Conservation (phyloP, 1,140 invertebrate genomes). For the Drosophila littoralis region DNA sequence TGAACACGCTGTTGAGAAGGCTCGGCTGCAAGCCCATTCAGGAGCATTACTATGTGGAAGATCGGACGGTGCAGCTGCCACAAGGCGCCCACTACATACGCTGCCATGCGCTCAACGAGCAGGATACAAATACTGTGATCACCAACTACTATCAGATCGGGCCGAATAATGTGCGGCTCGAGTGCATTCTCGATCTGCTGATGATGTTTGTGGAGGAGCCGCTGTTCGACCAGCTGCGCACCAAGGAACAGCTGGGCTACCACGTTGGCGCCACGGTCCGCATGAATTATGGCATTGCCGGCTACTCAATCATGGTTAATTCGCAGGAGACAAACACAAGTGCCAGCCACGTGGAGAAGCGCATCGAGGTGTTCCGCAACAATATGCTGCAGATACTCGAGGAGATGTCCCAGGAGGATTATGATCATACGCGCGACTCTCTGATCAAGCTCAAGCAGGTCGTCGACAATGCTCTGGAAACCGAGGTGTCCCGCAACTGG, state of each 20-base stretch:
- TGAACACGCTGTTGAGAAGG: slow-evolving; percentile 77
- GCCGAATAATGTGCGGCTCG: slow-evolving; percentile 86
- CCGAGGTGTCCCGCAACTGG: slow-evolving; percentile 91
- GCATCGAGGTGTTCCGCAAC: slow-evolving; percentile 91
- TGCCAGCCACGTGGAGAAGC: slow-evolving; percentile 89
- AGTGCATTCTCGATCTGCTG: slow-evolving; percentile 91
- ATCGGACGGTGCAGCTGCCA: slow-evolving; percentile 86
- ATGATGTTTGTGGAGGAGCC: slow-evolving; percentile 93
- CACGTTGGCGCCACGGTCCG: slow-evolving; percentile 89
- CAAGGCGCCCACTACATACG: slow-evolving; percentile 88
- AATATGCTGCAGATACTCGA: slow-evolving; percentile 87
- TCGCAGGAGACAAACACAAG: slow-evolving; percentile 90
- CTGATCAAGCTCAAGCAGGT: slow-evolving; percentile 90
- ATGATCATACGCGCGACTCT: slow-evolving; percentile 87
- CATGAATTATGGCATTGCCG: slow-evolving; percentile 90
- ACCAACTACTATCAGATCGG: slow-evolving; percentile 96
- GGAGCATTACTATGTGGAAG: slow-evolving; percentile 66
- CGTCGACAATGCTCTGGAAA: slow-evolving; percentile 89
- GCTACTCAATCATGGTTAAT: slow-evolving; percentile 90
- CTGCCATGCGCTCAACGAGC: slow-evolving; percentile 89
- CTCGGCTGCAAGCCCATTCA: slow-evolving; percentile 74
- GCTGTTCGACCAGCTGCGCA: slow-evolving; percentile 93
- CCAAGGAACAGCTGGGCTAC: slow-evolving; percentile 96
- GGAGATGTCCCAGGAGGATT: slow-evolving; percentile 87
- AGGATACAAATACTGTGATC: slow-evolving; percentile 93